phyloP scores from a whole-genome alignment of 1,140 invertebrate species.

The Drosophila truncata region DNA sequence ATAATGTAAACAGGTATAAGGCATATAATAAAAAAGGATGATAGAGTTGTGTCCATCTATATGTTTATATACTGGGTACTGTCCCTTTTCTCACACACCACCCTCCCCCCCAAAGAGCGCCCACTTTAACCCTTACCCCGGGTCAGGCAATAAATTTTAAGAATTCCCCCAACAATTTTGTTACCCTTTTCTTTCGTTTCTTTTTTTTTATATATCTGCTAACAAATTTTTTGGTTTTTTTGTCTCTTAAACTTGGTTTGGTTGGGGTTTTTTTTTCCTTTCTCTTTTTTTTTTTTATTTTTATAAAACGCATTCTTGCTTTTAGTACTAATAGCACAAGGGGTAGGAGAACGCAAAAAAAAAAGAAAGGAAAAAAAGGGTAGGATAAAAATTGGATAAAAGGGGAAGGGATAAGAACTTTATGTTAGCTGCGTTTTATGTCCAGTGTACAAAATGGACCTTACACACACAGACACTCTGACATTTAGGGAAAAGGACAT shows the following conservation, averaged over 20 bases:
- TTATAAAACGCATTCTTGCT: constrained; percentile 47
- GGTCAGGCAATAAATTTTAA: constrained; percentile 48
- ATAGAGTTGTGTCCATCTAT: constrained; percentile 31
- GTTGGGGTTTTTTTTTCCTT: background rate
- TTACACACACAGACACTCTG: constrained; percentile 14
- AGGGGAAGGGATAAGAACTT: constrained; percentile 42
- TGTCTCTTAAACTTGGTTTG: constrained; percentile 29
- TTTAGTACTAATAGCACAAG: constrained; percentile 52
- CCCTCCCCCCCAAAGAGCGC: background rate
- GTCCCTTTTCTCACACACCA: background rate
- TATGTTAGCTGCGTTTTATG: constrained; percentile 56
- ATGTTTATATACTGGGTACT: constrained; percentile 11
- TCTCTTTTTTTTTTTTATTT: constrained; percentile 2
- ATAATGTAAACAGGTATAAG: background rate
- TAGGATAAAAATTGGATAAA: constrained; percentile 4
- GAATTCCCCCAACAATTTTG: constrained; percentile 50
- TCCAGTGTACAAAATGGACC: constrained; percentile 50
- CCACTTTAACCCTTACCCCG: constrained; percentile 4
- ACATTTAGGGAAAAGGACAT: constrained; percentile 23
- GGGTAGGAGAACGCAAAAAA: constrained; percentile 7
- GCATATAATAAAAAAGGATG: constrained; percentile 14
- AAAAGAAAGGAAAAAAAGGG: constrained; percentile 24
- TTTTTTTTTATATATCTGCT: constrained; percentile 32
- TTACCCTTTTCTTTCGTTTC: constrained; percentile 12
- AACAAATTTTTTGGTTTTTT: constrained; percentile 42